Evolutionary conservation across 2,113 vertebrate genomes (phyloP), one percentile per base, ranked within the genome.

Genomic region (Neolamprologus caudopunctatus): DNA sequence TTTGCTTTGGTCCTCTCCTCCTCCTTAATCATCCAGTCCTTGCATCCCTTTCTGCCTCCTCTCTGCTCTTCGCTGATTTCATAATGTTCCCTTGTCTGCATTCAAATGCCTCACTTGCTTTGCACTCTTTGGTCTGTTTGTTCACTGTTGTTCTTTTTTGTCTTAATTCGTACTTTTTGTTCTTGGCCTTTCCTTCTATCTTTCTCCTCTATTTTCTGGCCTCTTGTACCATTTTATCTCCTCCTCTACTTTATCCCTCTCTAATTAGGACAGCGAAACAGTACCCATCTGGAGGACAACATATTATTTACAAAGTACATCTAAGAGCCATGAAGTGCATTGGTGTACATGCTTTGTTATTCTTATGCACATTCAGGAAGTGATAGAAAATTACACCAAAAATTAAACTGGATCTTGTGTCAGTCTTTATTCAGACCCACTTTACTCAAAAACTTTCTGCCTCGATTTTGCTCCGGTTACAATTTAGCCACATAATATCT

Each of bases 11-110:
- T 61, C 61, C 50, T 88, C 84, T 83, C 84, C 50, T 91, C 88
- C 89, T 93, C 83, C 88, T 71, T 92, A 91, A 95, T 89, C 89
- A 92, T 54, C 35, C 68, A 85, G 57, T 91, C 58, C 57, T 53
- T 14, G 37, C 55, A 88, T 63, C 75, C 50, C 58, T 68, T 84
- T 80, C 86, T 37, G 9, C 42, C 55, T 82, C 42, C 40, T 83
- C 85, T 85, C 42, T 81, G 16, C 16, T 79, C 73, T 71, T 78
- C 9, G 14, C 81, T 53, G 80, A 37, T 63, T 80, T 78, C 71
- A 51, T 33, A 78, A 78, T 78, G 10, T 78, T 78, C 45, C 73
- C 45, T 54, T 33, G 40, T 37, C 24, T 24, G 55, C 21, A 42
- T 35, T 42, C 82, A 17, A 21, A 68, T 31, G 71, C 16, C 54